A percentile compares a stretch with the other conserved stretches of the same genome.
phyloP scores from a whole-genome alignment of 2,888 invertebrate species.

The Drosophila anceps region DNA sequence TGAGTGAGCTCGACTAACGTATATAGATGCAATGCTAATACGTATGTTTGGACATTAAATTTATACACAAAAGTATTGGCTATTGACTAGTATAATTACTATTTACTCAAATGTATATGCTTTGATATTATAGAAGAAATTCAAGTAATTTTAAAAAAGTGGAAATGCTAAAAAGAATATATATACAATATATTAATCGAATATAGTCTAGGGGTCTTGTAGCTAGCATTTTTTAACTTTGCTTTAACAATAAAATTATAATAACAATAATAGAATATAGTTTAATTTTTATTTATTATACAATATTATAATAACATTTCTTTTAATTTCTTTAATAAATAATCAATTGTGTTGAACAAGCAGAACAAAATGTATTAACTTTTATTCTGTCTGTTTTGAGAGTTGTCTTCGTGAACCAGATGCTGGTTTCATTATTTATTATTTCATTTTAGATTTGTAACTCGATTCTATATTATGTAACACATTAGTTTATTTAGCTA shows the following conservation, averaged over 20 bases:
- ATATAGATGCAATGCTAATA: not conserved
- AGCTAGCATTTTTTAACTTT: too few relatives aligned
- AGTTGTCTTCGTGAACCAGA: not conserved
- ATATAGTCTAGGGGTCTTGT: not conserved
- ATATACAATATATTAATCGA: not conserved
- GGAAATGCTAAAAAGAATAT: not conserved
- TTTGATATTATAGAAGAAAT: not conserved
- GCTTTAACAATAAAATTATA: too few relatives aligned
- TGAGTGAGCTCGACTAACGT: not conserved
- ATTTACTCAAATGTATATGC: not conserved
- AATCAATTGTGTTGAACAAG: too few relatives aligned
- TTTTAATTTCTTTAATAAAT: not conserved
- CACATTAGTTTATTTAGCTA: not conserved
- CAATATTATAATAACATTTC: not conserved
- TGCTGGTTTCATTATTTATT: not conserved
- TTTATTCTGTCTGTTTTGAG: too few relatives aligned
- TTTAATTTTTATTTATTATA: not conserved
- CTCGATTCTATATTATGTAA: too few relatives aligned
- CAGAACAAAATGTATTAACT: too few relatives aligned
- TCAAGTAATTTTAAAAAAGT: not conserved
- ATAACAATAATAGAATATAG: too few relatives aligned
- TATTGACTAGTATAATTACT: not conserved
- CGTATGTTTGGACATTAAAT: not conserved
- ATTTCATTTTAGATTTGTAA: not conserved
- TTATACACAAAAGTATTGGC: not conserved